Evolutionary conservation across 1,140 invertebrate genomes (phyloP), one percentile per base, ranked within the genome.

Genomic region (Saccostrea glomerata): DNA sequence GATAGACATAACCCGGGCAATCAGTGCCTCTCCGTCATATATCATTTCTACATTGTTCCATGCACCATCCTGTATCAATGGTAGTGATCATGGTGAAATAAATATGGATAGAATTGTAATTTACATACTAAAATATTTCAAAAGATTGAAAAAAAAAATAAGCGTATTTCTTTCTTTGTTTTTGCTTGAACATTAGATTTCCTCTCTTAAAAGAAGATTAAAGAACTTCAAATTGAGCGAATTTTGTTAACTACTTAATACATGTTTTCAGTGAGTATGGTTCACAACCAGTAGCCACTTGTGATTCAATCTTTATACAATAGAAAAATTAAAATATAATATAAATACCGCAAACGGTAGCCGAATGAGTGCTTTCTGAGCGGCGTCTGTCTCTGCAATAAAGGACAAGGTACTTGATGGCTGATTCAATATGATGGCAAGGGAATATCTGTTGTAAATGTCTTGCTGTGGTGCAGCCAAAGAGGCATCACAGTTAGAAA

Each of bases 41-140:
- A 77, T 13, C 70, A 77, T 36, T 36, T 77, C 70, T 3, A 77
- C 70, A 36, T 77, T 77, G 25, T 77, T 77, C 70, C 70, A 77
- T 13, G 25, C 70, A 13, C 15, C 70, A 2, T 77, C 70, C 70
- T 77, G 47, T 77, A 77, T 17, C n/a, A 63, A 60, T 63, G 13
- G 4, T 6, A 63, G 30, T 15, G 36, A 7, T 47, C 6, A 47
- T 47, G 9, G 2, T 47, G 47, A 47, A 5, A 47, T 47, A 47
- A 47, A 9, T 7, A 47, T 47, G 47, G 5, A 47, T 47, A 0
- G 9, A 47, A 6, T 3, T 7, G 9, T 47, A 47, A 9, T 47
- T 47, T 47, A 47, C 2, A 3, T 47, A n/a, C n/a, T n/a, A n/a
- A n/a, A n/a, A n/a, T n/a, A n/a, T n/a, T n/a, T n/a, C n/a, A n/a